Evolutionary conservation across 2,797 vertebrate species (phyloP).

Genomic region (Heliangelus exortis): DNA sequence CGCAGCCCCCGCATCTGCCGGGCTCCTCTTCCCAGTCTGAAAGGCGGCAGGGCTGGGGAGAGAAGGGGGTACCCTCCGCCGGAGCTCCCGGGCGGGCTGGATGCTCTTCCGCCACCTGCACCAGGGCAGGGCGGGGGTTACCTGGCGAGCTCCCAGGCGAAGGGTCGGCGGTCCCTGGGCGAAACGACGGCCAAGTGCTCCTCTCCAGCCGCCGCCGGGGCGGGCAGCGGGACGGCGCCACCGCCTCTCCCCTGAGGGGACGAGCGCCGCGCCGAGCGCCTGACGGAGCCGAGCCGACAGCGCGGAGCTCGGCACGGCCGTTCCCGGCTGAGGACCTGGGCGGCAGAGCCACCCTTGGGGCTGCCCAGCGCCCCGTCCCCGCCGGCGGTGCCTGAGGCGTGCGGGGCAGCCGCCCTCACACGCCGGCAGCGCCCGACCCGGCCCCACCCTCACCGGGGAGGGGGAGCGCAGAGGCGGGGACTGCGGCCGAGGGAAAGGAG

Average conservation of each 20-base stretch:
- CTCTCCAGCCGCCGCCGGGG: no score
- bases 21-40: background rate
- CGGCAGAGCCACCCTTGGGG: no score
- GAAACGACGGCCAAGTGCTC: background rate
- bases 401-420: background rate
- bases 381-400: background rate
- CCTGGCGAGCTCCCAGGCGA: conserved; percentile 41
- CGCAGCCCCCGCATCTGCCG: background rate
- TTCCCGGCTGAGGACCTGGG: background rate
- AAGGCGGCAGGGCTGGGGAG: background rate
- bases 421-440: background rate
- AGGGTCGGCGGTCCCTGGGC: background rate
- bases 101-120: background rate
- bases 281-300: background rate
- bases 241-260: background rate
- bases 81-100: background rate
- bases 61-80: background rate
- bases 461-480: background rate
- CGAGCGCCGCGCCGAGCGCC: background rate
- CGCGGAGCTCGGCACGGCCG: background rate
- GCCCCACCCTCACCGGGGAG: background rate
- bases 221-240: background rate
- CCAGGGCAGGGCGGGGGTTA: background rate
- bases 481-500: background rate
- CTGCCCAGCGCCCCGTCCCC: background rate